Evolutionary conservation across 2,113 vertebrate genomes (phyloP).

Genomic region (Myanophis thanlyinensis): DNA sequence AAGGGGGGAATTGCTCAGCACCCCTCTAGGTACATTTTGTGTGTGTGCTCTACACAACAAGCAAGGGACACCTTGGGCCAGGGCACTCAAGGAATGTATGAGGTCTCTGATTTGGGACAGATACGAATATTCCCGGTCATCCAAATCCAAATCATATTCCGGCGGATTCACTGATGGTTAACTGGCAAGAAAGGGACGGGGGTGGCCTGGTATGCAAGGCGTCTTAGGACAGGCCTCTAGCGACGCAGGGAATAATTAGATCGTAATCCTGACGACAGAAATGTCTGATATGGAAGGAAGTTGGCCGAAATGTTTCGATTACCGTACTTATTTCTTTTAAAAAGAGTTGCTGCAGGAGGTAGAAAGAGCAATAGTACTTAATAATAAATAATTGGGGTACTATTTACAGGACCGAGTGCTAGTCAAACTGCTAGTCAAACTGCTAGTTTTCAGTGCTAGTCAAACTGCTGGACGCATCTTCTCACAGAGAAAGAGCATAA

Average conservation of each 20-base stretch:
- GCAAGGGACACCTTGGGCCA: neutral
- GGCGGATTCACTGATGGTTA: neutral
- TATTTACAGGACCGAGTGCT: neutral
- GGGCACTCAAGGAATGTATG: neutral
- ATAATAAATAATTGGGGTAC: neutral
- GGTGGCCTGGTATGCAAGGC: neutral
- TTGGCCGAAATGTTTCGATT: neutral
- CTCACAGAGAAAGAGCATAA: neutral
- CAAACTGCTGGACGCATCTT: neutral
- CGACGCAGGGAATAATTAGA: neutral
- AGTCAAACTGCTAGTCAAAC: neutral
- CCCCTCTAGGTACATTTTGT: neutral
- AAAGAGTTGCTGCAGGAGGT: neutral
- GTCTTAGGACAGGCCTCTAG: neutral
- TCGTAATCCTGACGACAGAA: neutral
- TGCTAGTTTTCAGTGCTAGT: too few relatives aligned
- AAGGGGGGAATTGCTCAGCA: neutral
- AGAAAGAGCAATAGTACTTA: neutral
- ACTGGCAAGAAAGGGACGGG: neutral
- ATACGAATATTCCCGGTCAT: neutral
- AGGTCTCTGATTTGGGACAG: neutral
- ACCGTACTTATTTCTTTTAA: neutral
- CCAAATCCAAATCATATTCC: neutral
- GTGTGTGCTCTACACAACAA: neutral
- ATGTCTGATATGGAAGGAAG: neutral